Conservation (phyloP, 2,888 invertebrate genomes). For the Phalangium opilio region DNA sequence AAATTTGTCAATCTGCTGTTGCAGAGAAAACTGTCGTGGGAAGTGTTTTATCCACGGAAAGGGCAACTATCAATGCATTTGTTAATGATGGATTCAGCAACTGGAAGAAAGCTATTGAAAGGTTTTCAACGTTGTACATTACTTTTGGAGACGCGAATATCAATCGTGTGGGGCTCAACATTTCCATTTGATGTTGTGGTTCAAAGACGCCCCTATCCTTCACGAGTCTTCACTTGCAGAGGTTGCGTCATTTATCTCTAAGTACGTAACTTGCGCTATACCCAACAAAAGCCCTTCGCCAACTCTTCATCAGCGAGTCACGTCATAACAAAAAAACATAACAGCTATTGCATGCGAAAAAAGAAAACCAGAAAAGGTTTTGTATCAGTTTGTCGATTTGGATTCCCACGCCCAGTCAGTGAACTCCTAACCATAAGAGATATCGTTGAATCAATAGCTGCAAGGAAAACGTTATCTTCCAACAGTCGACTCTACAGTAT, state of each 20-base stretch:
- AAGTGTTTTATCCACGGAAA: no score
- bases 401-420: no score
- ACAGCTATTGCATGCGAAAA: not conserved
- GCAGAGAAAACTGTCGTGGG: no score
- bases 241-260: not conserved
- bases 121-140: not conserved
- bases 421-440: no score
- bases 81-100: no score
- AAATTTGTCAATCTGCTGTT: no score
- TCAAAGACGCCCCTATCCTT: not conserved
- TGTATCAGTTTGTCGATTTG: not conserved
- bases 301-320: not conserved
- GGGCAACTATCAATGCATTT: no score
- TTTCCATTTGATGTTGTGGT: constrained; percentile 1
- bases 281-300: not conserved
- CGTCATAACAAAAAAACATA: not conserved
- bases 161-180: constrained; percentile 1
- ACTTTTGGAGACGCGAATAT: constrained; percentile 2
- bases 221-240: not conserved
- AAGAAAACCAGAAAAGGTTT: not conserved
- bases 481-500: no score
- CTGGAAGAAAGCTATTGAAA: no score
- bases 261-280: not conserved
- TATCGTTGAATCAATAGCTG: not conserved
- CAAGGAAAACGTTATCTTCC: not conserved